Percentiles rank a stretch among this genome's conserved stretches.
These are phyloP conservation scores for Lasiurus borealis DNA, from an alignment of 2,113 vertebrate species.

Conservation along the genomic window DNA sequence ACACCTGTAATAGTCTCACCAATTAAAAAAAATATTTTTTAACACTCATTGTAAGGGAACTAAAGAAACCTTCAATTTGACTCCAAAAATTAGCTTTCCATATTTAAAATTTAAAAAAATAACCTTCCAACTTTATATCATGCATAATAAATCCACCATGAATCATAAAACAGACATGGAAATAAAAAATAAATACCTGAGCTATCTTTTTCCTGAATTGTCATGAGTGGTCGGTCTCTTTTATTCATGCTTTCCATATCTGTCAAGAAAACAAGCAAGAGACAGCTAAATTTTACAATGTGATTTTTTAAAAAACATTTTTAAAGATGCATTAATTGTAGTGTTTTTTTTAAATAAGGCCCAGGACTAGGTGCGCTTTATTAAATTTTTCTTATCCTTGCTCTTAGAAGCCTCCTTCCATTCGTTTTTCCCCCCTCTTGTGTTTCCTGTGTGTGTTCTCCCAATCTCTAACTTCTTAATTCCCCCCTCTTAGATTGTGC, in stretches of 20 bases:
- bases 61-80: neutral
- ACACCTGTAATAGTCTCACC: neutral
- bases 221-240: constrained; percentile 79
- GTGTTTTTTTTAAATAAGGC: constrained; percentile 5
- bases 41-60: neutral
- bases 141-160: neutral
- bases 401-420: neutral
- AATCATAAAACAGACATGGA: constrained; percentile 43
- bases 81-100: neutral
- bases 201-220: constrained; percentile 79
- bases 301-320: constrained; percentile 40
- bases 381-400: constrained; percentile 8
- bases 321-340: neutral
- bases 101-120: constrained; percentile 59
- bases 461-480: neutral
- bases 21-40: neutral
- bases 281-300: neutral
- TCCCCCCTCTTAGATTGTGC: neutral
- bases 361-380: neutral
- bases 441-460: constrained; percentile 1
- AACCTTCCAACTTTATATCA: neutral
- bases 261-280: constrained; percentile 77
- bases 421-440: neutral
- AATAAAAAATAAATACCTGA: constrained; percentile 84
- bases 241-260: constrained; percentile 84